Evolutionary conservation across 2,113 vertebrate genomes (phyloP).

Genomic region (Lophochroa leadbeateri): DNA sequence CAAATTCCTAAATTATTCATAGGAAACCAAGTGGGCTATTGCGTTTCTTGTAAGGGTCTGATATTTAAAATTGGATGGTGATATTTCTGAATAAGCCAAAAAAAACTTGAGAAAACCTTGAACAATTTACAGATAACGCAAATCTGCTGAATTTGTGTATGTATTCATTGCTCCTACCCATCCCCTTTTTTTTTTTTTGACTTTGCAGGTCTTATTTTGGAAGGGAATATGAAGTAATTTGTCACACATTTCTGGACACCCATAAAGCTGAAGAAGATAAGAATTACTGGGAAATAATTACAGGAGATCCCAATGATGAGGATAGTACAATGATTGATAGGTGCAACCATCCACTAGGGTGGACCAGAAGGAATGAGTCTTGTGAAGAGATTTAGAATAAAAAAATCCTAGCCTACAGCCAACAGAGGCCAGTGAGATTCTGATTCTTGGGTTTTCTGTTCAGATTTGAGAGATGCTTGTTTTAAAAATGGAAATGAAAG

Average conservation of each 20-base stretch:
- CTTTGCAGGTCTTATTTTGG: slow-evolving; percentile 83
- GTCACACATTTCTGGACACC: slow-evolving; percentile 86
- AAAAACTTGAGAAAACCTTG: not conserved
- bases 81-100: not conserved
- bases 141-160: not conserved
- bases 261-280: slow-evolving; percentile 83
- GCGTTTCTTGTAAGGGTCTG: not conserved
- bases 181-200: not conserved
- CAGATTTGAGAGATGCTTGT: not conserved
- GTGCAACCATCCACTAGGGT: not conserved
- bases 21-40: not conserved
- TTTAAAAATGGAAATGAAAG: not conserved
- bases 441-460: not conserved
- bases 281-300: slow-evolving; percentile 89
- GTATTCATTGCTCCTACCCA: not conserved
- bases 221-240: slow-evolving; percentile 85
- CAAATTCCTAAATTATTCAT: not conserved
- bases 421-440: not conserved
- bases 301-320: slow-evolving; percentile 69
- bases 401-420: not conserved
- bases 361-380: not conserved
- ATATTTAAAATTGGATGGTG: not conserved
- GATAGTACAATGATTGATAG: slow-evolving; percentile 55
- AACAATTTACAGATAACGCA: not conserved
- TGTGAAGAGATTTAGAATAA: not conserved